These are phyloP conservation scores for Abscondita cerata DNA, from an alignment of 2,888 invertebrate species.

Conservation along the genomic window DNA sequence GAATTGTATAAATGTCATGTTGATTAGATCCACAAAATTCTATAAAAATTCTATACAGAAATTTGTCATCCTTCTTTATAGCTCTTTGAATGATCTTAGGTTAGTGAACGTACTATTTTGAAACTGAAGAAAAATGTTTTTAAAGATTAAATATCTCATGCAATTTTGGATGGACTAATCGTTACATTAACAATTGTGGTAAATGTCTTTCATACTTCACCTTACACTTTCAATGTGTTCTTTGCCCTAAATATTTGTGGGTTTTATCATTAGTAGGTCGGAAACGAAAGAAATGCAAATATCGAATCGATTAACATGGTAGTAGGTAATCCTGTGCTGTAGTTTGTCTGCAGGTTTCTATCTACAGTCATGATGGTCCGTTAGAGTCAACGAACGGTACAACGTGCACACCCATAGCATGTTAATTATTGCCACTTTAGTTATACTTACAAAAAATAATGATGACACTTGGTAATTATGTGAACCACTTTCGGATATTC, in stretches of 20 bases:
- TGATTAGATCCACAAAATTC: too few species aligned
- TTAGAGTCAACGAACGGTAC: conserved; percentile 35
- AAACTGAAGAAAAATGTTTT: too few species aligned
- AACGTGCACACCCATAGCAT: conserved; percentile 24
- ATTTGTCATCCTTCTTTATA: too few species aligned
- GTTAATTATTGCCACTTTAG: conserved; percentile 26
- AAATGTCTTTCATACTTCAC: too few species aligned
- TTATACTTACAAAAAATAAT: conserved; percentile 19
- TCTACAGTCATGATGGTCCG: conserved; percentile 25
- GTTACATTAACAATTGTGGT: too few species aligned
- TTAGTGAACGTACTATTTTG: too few species aligned
- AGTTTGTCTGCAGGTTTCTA: conserved; percentile 22
- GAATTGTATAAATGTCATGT: too few species aligned
- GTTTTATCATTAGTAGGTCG: conserved; percentile 14
- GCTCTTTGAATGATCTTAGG: too few species aligned
- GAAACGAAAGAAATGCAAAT: conserved; percentile 16
- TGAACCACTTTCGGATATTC: conserved; percentile 49
- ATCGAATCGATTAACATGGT: conserved; percentile 4
- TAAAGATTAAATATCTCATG: too few species aligned
- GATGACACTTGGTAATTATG: conserved; percentile 39
- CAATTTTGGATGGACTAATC: too few species aligned
- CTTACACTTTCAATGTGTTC: too few species aligned
- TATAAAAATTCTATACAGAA: too few species aligned
- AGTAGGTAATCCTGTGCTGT: conserved; percentile 15
- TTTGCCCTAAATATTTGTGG: background rate